phyloP scores from a whole-genome alignment of 2,797 vertebrate species.

The Chelonia mydas region DNA sequence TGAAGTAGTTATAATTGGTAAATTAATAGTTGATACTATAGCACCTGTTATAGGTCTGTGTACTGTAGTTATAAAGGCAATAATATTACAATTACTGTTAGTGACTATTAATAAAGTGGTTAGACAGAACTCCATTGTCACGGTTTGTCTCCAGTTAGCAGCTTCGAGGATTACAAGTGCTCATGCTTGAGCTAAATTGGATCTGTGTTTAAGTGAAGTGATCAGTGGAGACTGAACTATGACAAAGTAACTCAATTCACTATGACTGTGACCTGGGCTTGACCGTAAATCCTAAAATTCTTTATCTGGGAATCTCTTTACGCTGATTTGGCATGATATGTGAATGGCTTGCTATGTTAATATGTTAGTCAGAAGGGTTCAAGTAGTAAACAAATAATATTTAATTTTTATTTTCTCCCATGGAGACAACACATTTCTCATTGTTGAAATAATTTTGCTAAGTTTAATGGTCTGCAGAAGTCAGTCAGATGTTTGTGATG shows the following conservation, averaged over 20 bases:
- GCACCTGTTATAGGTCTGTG: background rate
- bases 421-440: background rate
- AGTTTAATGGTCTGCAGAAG: background rate
- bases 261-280: constrained; percentile 10
- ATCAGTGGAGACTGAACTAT: background rate
- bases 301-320: background rate
- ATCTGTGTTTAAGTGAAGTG: constrained; percentile 27
- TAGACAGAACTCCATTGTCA: constrained; percentile 40
- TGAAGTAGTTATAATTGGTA: background rate
- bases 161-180: constrained; percentile 59
- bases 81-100: background rate
- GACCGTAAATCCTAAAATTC: too few species aligned
- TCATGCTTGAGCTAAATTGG: constrained; percentile 28
- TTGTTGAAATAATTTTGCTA: background rate
- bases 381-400: background rate
- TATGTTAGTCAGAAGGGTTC: background rate
- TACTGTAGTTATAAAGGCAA: background rate
- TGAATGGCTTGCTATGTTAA: background rate
- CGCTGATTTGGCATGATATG: background rate
- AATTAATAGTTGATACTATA: background rate
- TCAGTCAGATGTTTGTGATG: background rate
- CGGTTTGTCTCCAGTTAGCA: constrained; percentile 7
- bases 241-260: background rate
- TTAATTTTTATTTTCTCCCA: background rate
- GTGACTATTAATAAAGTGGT: background rate